Base-by-base conservation (phyloP, 1,140 invertebrate species). In the Rhynchophorus ferrugineus region DNA sequence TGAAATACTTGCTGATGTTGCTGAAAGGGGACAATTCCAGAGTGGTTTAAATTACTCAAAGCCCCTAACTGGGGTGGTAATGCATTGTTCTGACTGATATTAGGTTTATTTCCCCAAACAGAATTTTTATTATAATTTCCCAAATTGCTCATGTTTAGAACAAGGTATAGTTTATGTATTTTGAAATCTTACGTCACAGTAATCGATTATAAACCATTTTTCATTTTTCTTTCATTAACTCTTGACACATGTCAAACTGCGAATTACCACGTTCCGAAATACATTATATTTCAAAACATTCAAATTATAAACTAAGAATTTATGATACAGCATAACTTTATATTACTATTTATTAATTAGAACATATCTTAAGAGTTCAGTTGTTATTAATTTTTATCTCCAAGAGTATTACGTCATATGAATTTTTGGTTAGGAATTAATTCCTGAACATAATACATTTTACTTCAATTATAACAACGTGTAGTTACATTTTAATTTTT, bases 21-120 rank as follows among this genome's bases (percentile, higher is more conserved):
- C 56, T 78, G 77, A 61, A 78, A 79, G 41, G 77, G 76, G 29
- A 79, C 75, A 71, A 78, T 77, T 16, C 71, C 74, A 57, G 77
- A 71, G 8, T 72, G 71, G 19, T 73, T 75, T 43, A 79, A 74
- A 11, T 67, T 69, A n/a, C 73, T 70, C 62, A 78, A 69, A 3
- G 71, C 70, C 9, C 63, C 64, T 64, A 79, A 71, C 69, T 79
- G 77, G 51, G 77, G 75, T 56, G 77, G 77, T 41, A 78, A 71
- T 13, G 54, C 49, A 57, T 71, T 76, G 41, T 68, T 67, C 64
- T 75, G 74, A 24, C 73, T 73, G 70, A 63, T 38, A 45, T 61
- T 13, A 11, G 44, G 44, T 17, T 46, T 61, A 39, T 61, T 62
- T 46, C 74, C 76, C 78, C 78, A 80, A 7, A 78, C 75, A 34